Evolutionary conservation across 2,113 vertebrate genomes (phyloP).

Genomic region (Scortum barcoo): DNA sequence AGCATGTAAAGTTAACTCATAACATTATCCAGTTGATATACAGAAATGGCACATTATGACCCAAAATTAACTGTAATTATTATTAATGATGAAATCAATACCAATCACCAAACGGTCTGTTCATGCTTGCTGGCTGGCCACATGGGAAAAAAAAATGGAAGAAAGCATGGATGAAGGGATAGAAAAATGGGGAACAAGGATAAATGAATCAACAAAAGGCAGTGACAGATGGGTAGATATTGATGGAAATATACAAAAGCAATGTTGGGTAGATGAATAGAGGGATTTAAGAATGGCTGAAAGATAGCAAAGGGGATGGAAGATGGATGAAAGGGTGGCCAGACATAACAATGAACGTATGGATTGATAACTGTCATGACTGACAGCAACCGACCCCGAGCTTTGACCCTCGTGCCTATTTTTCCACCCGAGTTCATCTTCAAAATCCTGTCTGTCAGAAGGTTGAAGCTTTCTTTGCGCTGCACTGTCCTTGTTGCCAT

Average conservation of each 20-base stretch:
- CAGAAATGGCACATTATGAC: neutral
- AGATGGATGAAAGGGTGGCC: neutral
- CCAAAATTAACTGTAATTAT: neutral
- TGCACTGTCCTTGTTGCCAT: conserved; percentile 41
- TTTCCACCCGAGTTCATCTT: neutral
- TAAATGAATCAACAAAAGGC: neutral
- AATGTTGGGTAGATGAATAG: neutral
- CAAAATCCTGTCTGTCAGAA: conserved; percentile 1
- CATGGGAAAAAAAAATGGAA: neutral
- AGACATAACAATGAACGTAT: neutral
- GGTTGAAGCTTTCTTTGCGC: neutral
- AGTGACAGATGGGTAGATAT: neutral
- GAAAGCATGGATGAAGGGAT: neutral
- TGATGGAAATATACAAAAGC: neutral
- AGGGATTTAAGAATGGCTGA: neutral
- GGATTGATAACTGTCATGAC: neutral
- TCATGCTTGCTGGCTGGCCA: neutral
- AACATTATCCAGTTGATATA: neutral
- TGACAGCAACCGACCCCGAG: neutral
- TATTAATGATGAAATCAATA: neutral
- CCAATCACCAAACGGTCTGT: no score
- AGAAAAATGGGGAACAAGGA: neutral
- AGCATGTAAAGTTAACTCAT: neutral
- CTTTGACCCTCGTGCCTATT: neutral
- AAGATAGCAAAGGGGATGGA: neutral